A percentile compares a stretch with the other conserved stretches of the same genome.
These are phyloP conservation scores for Mimachlamys varia DNA, from an alignment of 2,888 invertebrate species.

Conservation along the genomic window DNA sequence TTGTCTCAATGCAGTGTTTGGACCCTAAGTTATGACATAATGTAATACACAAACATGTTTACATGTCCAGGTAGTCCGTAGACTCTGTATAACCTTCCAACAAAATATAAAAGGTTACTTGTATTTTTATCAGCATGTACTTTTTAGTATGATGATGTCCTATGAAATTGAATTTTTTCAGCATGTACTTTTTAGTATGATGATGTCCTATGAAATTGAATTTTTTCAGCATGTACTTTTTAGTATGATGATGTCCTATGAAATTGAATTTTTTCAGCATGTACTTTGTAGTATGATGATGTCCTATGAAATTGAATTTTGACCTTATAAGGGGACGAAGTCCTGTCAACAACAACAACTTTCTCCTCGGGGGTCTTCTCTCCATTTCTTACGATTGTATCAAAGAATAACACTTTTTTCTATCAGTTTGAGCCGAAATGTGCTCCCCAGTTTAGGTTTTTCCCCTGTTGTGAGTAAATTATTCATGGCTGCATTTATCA, in stretches of 20 bases:
- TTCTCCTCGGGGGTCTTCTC: not conserved
- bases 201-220: not conserved
- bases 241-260: not conserved
- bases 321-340: not conserved
- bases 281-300: not conserved
- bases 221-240: not conserved
- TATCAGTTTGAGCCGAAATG: not conserved
- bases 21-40: not conserved
- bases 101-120: not conserved
- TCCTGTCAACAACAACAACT: not conserved
- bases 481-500: constrained; percentile 34
- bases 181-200: not conserved
- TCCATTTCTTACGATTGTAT: not conserved
- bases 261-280: not conserved
- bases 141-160: not conserved
- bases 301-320: not conserved
- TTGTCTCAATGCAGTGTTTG: too few relatives aligned
- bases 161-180: not conserved
- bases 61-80: too few relatives aligned
- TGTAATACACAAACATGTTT: too few relatives aligned
- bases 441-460: not conserved
- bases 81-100: not conserved
- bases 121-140: not conserved
- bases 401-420: not conserved
- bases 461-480: constrained; percentile 13